Evolutionary conservation across 2,888 invertebrate species (phyloP).

Genomic region (Drymonia ruficornis): DNA sequence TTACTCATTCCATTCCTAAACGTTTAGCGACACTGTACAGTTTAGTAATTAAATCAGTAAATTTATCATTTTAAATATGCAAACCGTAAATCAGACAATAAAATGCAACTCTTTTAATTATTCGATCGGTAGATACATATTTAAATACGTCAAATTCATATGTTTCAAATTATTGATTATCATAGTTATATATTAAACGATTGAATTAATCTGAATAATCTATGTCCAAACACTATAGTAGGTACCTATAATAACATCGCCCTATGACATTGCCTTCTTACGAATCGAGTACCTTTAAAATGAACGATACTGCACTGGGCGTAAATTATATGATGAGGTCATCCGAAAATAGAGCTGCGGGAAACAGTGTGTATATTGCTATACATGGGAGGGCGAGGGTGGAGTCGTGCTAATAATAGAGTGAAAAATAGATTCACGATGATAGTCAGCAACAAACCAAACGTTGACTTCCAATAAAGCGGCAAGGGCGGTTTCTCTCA

Average conservation of each 20-base stretch:
- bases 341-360: constrained; percentile 61
- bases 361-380: constrained; percentile 53
- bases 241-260: too few species aligned
- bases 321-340: constrained; percentile 63
- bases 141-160: too few species aligned
- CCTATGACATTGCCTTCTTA: constrained; percentile 62
- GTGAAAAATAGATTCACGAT: constrained; percentile 47
- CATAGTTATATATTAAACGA: too few species aligned
- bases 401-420: constrained; percentile 52
- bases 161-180: too few species aligned
- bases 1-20: neutral
- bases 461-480: constrained; percentile 59
- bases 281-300: constrained; percentile 55
- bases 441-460: constrained; percentile 48
- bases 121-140: too few species aligned
- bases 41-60: neutral
- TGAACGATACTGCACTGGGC: constrained; percentile 47
- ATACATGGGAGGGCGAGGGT: constrained; percentile 56
- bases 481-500: constrained; percentile 81
- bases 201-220: too few species aligned
- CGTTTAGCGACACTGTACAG: neutral
- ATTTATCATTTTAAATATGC: too few species aligned
- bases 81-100: too few species aligned
- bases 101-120: too few species aligned
- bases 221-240: too few species aligned